These are phyloP conservation scores for Malaclemys terrapin DNA, from an alignment of 2,113 vertebrate species.

Conservation along the genomic window DNA sequence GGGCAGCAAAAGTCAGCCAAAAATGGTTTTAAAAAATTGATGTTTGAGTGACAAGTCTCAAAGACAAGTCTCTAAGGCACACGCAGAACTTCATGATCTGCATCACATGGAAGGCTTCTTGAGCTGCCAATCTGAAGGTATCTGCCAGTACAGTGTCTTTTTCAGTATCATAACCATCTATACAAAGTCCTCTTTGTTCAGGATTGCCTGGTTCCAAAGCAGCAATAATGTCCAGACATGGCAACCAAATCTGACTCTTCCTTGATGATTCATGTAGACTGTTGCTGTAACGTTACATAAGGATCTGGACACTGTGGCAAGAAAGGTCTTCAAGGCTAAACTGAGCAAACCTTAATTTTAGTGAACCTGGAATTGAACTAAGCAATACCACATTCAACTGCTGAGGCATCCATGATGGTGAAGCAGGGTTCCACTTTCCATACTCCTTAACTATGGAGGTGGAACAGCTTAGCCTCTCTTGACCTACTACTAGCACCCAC, in stretches of 20 bases:
- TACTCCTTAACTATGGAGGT: slow-evolving; percentile 19
- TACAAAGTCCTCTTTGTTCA: not conserved
- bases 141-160: not conserved
- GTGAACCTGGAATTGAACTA: not conserved
- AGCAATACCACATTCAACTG: slow-evolving; percentile 2
- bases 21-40: not conserved
- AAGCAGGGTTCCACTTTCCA: not conserved
- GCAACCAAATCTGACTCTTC: not conserved
- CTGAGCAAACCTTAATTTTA: not conserved
- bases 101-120: not conserved
- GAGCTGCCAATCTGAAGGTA: not conserved
- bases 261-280: not conserved
- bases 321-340: not conserved
- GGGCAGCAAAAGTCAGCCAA: not conserved
- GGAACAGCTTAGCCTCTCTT: not conserved
- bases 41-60: not conserved
- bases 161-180: not conserved
- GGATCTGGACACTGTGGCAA: not conserved
- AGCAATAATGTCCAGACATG: not conserved
- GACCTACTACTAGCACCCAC: not conserved
- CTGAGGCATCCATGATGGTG: not conserved
- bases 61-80: not conserved
- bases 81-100: not conserved
- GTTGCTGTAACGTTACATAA: not conserved
- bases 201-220: not conserved